Evolutionary conservation across 53 echinoderm and acorn worm genomes (phyloP), one percentile per base, ranked within the genome.

Genomic region (Paelopatides confundens): DNA sequence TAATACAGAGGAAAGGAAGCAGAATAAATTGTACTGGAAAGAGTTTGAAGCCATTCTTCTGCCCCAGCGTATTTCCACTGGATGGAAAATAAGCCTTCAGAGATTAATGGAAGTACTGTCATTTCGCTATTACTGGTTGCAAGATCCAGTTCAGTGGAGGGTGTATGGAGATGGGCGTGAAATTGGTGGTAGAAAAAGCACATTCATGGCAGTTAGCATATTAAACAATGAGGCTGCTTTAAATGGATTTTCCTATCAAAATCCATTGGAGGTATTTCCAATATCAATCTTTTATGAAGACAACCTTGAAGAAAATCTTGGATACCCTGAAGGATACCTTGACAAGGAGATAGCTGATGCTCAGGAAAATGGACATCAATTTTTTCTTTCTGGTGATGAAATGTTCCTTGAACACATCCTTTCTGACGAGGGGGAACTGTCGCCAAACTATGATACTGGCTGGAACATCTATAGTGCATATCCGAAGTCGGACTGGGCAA

Each of bases 271-370:
- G n/a, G 77, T 84, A 13, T 93, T 70, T 47, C 93, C 91, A 29
- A 63, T 93, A 10, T 31, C 85, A 5, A 68, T 93, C 0, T 95
- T 95, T 47, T 93, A 91, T 89, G 93, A 92, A 50, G 79, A 91
- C 15, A 94, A 94, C 68, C 81, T 90, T 15, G 94, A 94, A 66
- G 79, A 85, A 81, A 94, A 94, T 82, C 58, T 54, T 54, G 58
- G 58, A 17, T 54, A 18, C 21, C 58, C 58, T 5, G 23, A 54
- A 5, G 58, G 58, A 18, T 74, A 54, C n/a, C 54, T 77, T 17
- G 15, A 62, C 17, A 78, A 23, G 13, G 31, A 49, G 11, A 36
- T 23, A 10, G 13, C 17, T 21, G n/a, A 12, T 4, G 54, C n/a
- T 15, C 70, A 34, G 2, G 10, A 28, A 1, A 15, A 63, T 13